Evolutionary conservation across 2,888 invertebrate species (phyloP).

Genomic region (Pediacus dermestoides): DNA sequence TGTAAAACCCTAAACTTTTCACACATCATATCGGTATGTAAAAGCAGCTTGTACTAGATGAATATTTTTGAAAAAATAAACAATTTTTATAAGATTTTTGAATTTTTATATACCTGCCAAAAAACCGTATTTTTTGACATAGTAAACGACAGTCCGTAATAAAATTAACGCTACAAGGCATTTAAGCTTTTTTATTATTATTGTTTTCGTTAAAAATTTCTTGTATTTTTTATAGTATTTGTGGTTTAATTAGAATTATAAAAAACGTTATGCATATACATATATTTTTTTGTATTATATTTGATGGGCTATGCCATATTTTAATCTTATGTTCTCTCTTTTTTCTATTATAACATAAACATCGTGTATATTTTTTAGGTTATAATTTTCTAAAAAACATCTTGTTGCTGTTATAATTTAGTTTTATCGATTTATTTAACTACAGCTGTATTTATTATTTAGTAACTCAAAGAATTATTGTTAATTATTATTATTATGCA

Average conservation of each 20-base stretch:
- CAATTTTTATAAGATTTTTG: slow-evolving; percentile 31
- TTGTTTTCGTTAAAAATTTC: slow-evolving; percentile 23
- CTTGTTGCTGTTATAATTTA: slow-evolving; percentile 12
- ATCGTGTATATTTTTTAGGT: slow-evolving; percentile 16
- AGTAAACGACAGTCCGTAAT: slow-evolving; percentile 16
- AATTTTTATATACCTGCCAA: slow-evolving; percentile 36
- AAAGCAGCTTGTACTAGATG: slow-evolving; percentile 16
- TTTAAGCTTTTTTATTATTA: slow-evolving; percentile 24
- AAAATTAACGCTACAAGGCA: slow-evolving; percentile 8
- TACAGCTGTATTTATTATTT: slow-evolving; percentile 14
- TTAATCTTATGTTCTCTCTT: too few relatives aligned
- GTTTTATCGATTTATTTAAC: slow-evolving; percentile 16
- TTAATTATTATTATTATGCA: slow-evolving; percentile 10
- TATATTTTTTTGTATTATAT: slow-evolving; percentile 22
- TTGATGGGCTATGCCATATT: slow-evolving; percentile 29
- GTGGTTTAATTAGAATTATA: too few relatives aligned
- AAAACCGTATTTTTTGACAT: slow-evolving; percentile 25
- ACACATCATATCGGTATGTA: slow-evolving; percentile 21
- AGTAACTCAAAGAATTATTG: too few relatives aligned
- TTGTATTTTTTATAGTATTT: slow-evolving; percentile 20
- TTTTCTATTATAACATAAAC: too few relatives aligned
- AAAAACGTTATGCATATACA: too few relatives aligned
- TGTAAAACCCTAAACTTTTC: not conserved
- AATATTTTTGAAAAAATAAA: slow-evolving; percentile 20
- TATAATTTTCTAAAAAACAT: slow-evolving; percentile 11